phyloP scores from a whole-genome alignment of 2,797 vertebrate species.

The Nasua narica region DNA sequence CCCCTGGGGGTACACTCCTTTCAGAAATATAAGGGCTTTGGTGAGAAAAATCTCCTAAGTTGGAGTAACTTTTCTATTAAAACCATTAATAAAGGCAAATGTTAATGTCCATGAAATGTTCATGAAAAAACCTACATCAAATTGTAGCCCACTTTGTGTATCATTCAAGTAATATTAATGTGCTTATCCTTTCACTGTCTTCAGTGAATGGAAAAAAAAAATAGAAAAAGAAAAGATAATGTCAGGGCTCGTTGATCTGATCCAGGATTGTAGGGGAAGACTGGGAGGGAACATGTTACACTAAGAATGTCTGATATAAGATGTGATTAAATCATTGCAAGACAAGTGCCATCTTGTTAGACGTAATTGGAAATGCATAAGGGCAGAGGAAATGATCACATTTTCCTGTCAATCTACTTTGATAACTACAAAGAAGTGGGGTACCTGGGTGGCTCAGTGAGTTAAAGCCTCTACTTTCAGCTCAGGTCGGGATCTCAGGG shows the following conservation, averaged over 20 bases:
- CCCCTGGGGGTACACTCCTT: not conserved
- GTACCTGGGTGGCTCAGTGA: no score
- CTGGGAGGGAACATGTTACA: not conserved
- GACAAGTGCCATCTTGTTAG: not conserved
- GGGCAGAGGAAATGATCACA: not conserved
- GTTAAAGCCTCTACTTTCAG: no score
- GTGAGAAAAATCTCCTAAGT: not conserved
- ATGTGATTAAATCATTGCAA: not conserved
- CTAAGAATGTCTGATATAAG: not conserved
- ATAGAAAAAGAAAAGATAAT: constrained; percentile 30
- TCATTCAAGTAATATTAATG: not conserved
- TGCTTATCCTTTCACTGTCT: not conserved
- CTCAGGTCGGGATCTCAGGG: no score
- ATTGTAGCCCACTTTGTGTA: not conserved
- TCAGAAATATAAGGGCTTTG: not conserved
- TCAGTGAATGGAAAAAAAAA: not conserved
- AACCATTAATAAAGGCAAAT: not conserved
- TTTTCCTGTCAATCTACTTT: constrained; percentile 13
- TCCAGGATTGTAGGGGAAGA: not conserved
- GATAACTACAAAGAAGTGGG: constrained; percentile 68
- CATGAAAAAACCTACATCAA: not conserved
- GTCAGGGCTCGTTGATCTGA: not conserved
- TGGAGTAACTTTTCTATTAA: not conserved
- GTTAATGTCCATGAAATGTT: not conserved
- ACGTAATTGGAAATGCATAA: not conserved